Evolutionary conservation across 1,140 invertebrate genomes (phyloP).

Genomic region (Yoshiicerus persimilis): DNA sequence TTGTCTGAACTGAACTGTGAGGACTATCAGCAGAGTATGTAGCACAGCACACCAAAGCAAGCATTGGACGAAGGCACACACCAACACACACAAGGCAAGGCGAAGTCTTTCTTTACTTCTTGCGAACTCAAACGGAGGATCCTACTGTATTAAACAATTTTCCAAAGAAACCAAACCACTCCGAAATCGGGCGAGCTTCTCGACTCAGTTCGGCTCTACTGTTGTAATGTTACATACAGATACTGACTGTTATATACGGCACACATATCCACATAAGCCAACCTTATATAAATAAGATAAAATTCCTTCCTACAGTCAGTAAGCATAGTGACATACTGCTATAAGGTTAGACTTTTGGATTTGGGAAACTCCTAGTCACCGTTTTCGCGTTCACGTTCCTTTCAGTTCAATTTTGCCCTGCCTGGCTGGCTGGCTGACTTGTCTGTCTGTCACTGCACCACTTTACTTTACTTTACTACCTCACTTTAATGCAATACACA

Average conservation of each 20-base stretch:
- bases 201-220: conserved; percentile 1
- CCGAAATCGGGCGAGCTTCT: neutral
- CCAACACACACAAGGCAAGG: neutral
- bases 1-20: neutral
- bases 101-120: neutral
- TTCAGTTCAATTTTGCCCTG: conserved; percentile 9
- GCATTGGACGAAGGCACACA: neutral
- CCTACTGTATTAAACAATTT: neutral
- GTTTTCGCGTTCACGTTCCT: conserved; percentile 11
- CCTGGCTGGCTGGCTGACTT: conserved; percentile 1
- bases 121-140: neutral
- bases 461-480: neutral
- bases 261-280: neutral
- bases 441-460: conserved; percentile 10
- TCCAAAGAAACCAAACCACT: neutral
- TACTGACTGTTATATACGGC: neutral
- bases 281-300: too few species aligned
- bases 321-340: neutral
- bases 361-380: conserved; percentile 9
- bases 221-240: neutral
- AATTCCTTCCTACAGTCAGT: neutral
- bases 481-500: neutral
- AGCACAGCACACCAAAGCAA: neutral
- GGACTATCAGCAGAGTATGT: neutral
- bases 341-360: neutral